Evolutionary conservation across 2,113 vertebrate genomes (phyloP).

Genomic region (Onychorhynchus coronatus): DNA sequence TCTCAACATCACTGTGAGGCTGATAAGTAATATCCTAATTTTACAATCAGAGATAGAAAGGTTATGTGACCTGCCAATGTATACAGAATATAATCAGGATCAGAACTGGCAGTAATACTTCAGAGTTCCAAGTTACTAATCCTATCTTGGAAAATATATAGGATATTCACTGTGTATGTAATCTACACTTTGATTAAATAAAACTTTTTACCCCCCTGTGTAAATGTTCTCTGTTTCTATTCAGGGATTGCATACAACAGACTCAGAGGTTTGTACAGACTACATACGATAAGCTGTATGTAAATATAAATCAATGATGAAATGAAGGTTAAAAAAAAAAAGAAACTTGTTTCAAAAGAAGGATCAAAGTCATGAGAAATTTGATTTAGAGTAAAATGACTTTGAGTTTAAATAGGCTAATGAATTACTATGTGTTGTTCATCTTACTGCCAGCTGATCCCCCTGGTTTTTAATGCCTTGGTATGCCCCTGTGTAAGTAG

Average conservation of each 20-base stretch:
- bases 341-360: background rate
- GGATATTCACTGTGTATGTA: background rate
- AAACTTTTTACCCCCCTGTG: background rate
- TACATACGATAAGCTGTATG: background rate
- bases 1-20: conserved; percentile 5
- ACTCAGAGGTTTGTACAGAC: background rate
- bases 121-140: conserved; percentile 19
- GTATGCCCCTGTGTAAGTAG: background rate
- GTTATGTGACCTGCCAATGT: conserved; percentile 42
- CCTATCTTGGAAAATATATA: conserved; percentile 24
- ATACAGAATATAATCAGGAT: conserved; percentile 17
- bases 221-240: conserved; percentile 4
- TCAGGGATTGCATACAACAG: background rate
- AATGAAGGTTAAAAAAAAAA: background rate
- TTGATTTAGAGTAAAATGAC: background rate
- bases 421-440: background rate
- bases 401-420: background rate
- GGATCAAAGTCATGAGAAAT: background rate
- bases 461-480: background rate
- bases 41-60: conserved; percentile 31
- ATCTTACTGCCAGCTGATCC: background rate
- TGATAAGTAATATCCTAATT: conserved; percentile 54
- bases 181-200: conserved; percentile 28
- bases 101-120: conserved; percentile 18
- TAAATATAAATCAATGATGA: background rate